These are phyloP conservation scores for Trichogramma evanescens DNA, from an alignment of 2,888 invertebrate species.

Conservation along the genomic window DNA sequence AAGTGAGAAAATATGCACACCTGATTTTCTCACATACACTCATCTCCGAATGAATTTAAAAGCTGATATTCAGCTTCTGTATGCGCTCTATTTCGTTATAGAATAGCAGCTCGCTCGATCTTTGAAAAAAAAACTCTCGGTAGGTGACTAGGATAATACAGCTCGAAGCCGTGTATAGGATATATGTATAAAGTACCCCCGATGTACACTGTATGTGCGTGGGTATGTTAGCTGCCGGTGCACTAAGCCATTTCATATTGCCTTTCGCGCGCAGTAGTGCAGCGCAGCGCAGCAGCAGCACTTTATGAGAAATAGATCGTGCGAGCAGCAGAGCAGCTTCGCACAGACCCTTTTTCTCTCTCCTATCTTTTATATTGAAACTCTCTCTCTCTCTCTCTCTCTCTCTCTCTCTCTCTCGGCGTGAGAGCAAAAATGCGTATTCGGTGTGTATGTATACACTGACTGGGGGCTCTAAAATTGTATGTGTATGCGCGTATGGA, in stretches of 20 bases:
- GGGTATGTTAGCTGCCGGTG: background rate
- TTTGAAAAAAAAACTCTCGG: background rate
- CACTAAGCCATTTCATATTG: conserved; percentile 14
- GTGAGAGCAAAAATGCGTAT: background rate
- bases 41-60: too few relatives aligned
- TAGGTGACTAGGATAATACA: too few relatives aligned
- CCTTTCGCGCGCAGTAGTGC: background rate
- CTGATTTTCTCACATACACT: too few relatives aligned
- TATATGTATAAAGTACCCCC: too few relatives aligned
- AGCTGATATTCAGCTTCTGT: background rate
- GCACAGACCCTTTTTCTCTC: background rate
- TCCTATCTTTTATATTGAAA: background rate
- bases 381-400: background rate
- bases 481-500: too few relatives aligned
- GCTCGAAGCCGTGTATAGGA: too few relatives aligned
- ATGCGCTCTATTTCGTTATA: background rate
- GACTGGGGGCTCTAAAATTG: too few relatives aligned
- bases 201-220: too few relatives aligned
- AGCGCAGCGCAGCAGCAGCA: background rate
- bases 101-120: background rate
- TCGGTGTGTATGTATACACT: too few relatives aligned
- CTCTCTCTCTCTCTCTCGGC: background rate
- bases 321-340: background rate
- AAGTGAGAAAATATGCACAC: too few relatives aligned
- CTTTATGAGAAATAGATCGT: conserved; percentile 16